Base-by-base conservation (phyloP, 1,140 invertebrate species). In the Bombus pascuorum region DNA sequence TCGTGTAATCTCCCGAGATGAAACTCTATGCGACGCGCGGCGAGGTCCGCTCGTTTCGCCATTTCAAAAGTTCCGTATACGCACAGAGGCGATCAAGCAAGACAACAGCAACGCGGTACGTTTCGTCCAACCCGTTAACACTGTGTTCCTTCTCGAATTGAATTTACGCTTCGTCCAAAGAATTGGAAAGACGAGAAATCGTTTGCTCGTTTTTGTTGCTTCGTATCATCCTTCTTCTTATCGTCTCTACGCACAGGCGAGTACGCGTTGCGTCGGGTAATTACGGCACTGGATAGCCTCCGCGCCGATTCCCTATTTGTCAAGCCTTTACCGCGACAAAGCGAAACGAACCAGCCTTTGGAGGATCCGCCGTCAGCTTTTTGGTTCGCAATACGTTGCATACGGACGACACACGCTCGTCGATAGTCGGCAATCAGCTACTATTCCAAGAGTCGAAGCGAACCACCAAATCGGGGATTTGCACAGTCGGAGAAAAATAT, bases 1-100 rank as follows among this genome's bases (percentile, higher is more conserved):
- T 85, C 84, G 70, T 53, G 71, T 85, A 85, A 85, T 85, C 84
- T 85, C 39, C 83, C 68, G 72, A 85, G 83, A 85, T 85, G 83
- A 85, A 80, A 85, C 53, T 85, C 66, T 85, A 80, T 80, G 83
- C 83, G 76, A 13, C 4, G 28, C 13, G 1, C 47, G n/a, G 47
- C 65, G 37, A n/a, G 28, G 37, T 53, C 42, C n/a, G 82, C n/a
- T 53, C 83, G 83, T 79, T 79, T 79, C 76, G 39, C 53, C 32
- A 37, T 84, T 84, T 84, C 76, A 62, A 79, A 77, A 78, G 74
- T 53, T 28, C 39, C 77, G 39, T 42, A 15, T n/a, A 12, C n/a
- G 13, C n/a, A 18, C 13, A 10, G 28, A 42, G 6, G 9, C 13
- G 32, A 3, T n/a, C 32, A 18, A 37, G 8, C 15, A 18, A 74